Evolutionary conservation across 2,888 invertebrate species (phyloP), one percentile per base, ranked within the genome.

Genomic region (Celastrina argiolus): DNA sequence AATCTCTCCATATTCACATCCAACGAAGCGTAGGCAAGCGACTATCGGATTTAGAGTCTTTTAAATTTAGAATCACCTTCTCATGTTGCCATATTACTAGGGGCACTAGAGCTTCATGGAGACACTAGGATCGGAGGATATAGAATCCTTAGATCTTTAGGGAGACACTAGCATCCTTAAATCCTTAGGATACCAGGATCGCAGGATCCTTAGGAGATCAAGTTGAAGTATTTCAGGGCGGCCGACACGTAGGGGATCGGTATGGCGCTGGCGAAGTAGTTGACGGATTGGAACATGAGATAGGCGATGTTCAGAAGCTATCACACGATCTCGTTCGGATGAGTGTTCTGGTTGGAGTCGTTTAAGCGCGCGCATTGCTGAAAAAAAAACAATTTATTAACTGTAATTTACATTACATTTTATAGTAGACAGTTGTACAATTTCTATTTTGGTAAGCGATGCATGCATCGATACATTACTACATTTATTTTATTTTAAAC

Each of bases 241-340:
- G 82, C 84, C 71, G 87, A 81, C 59, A 91, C 83, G 80, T 89
- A 90, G 68, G 92, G 92, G 73, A 92, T 81, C 69, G 92, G 92
- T 70, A 91, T 90, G 70, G 85, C 83, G 72, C 87, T 88, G 68
- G 85, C 83, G 76, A 87, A 93, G 83, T 93, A 93, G 83, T 92
- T 93, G 80, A 94, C 92, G 74, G 93, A 93, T 79, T 93, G 93
- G 81, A 93, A 92, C 88, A 93, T 92, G 86, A 93, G 92, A 80
- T 93, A 93, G 90, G 94, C 94, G 88, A 93, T 92, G 83, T 93
- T 92, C 74, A 94, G 92, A 87, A 93, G 94, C 93, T 94, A 95
- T 95, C 95, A 95, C 93, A 95, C 95, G 81, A 96, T 96, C 87
- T 96, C 96, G 85, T 96, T 96, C 76, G 95, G 95, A 88, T 96